Evolutionary conservation across 2,113 vertebrate species (phyloP), one percentile per base, ranked within the genome.

Genomic region (Pseudolaguvia tuberculata): DNA sequence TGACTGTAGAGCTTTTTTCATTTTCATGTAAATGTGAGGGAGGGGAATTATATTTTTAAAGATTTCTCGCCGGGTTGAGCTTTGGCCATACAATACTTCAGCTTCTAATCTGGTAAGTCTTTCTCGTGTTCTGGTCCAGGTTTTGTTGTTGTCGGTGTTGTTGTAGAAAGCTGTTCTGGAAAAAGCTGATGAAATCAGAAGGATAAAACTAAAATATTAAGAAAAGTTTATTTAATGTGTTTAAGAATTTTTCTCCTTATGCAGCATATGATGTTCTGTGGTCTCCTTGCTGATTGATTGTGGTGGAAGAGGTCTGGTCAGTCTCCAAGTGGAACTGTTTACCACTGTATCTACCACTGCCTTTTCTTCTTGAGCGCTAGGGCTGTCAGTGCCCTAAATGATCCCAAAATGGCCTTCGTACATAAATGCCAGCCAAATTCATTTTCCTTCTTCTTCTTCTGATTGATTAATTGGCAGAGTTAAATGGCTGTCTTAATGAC

Each of bases 401-500:
- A 50, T 51, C 39, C 47, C 35, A 27, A 29, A 75, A 72, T 56
- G 45, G 39, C 45, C 8, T 63, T 71, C 23, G 58, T 59, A 68
- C 51, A 25, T 29, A 52, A 31, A 50, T 31, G 9, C 27, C 52
- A 21, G 65, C 55, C 65, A 45, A 53, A 72, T 56, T 77, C 1
- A 72, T 75, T 75, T 78, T 70, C 51, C 62, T 61, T 10, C 31
- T 35, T 35, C 6, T 35, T 57, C 52, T 51, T 70, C 6, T 69
- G 59, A 80, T 82, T 82, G 78, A 84, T 82, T 76, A 78, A 84
- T 79, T 63, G 55, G 68, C 70, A 29, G 21, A 57, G 58, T 74
- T 84, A 80, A 78, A 80, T 78, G 70, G 66, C 31, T 50, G 12
- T 62, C 55, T 55, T 83, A 84, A 84, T 84, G 76, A 76, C 27